Evolutionary conservation across 2,797 vertebrate species (phyloP), one percentile per base, ranked within the genome.

Genomic region (Lateolabrax maculatus): DNA sequence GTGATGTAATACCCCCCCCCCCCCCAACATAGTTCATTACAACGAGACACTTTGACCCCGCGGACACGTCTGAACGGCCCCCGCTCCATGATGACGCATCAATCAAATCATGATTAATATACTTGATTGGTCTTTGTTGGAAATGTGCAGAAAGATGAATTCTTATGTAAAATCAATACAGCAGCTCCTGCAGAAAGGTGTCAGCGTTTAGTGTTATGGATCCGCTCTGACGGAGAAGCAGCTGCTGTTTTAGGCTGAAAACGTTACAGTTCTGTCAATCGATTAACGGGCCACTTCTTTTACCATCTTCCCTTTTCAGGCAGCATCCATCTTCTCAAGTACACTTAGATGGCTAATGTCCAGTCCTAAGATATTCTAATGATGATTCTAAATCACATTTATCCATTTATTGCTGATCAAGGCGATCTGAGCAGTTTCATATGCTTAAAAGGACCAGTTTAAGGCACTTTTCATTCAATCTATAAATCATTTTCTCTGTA

Each of bases 121-220:
- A 58, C 52, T 66, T 76, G 91, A 87, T 74, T 75, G 87, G 79
- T 91, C 91, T 89, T 90, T 87, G 92, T 92, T 90, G 71, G 48
- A 79, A 91, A 89, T 64, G 89, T 83, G 87, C 93, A 93, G 89
- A 90, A 90, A 90, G 90, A 95, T 92, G 89, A 87, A 92, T 94
- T 66, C 87, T 94, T 80, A 92, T 93, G 87, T 88, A 46, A 85
- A 94, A 95, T 94, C 94, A 93, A 95, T 95, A 87, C 31, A 61
- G 81, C 75, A 89, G 83, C 83, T 90, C 84, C 78, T 84, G 78
- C 73, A 85, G 86, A 80, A 79, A 87, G 85, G 80, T 84, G 91
- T 92, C 87, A 89, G 88, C 80, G 56, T 81, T 93, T 88, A 89
- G 75, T 79, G 82, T 89, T 84, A 93, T 93, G 84, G 92, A 92